phyloP scores from a whole-genome alignment of 2,888 invertebrate genomes.

The Melikaiella ostensackeni region DNA sequence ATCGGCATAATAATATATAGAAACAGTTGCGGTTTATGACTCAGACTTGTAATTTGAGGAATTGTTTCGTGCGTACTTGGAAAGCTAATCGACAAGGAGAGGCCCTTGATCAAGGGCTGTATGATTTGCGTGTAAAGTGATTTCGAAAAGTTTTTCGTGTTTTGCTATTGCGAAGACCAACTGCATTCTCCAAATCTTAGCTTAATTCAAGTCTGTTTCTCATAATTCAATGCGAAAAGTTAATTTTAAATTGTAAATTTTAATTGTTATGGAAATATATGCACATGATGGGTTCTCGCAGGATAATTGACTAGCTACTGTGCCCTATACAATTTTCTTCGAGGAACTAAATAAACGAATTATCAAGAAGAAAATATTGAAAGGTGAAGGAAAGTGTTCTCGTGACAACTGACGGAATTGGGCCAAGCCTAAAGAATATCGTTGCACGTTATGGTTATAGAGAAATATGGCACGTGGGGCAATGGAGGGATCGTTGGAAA shows the following conservation, averaged over 20 bases:
- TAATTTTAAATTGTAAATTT: too few species aligned
- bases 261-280: background rate
- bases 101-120: constrained; percentile 5
- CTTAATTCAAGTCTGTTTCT: too few species aligned
- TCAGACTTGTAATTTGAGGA: constrained; percentile 28
- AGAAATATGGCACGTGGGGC: constrained; percentile 16
- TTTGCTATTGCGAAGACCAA: background rate
- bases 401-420: constrained; percentile 29
- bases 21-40: constrained; percentile 29
- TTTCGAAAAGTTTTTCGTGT: background rate
- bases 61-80: background rate
- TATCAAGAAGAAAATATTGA: constrained; percentile 14
- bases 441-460: constrained; percentile 22
- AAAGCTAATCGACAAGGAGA: constrained; percentile 17
- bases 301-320: background rate
- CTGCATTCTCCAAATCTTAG: too few species aligned
- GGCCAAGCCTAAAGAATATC: constrained; percentile 28
- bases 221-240: too few species aligned
- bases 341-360: background rate
- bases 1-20: constrained; percentile 17
- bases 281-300: background rate
- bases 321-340: constrained; percentile 1
- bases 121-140: constrained; percentile 13
- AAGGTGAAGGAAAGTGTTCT: constrained; percentile 23
- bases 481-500: background rate